Evolutionary conservation across 2,797 vertebrate genomes (phyloP).

Genomic region (Enteromius radiatus): DNA sequence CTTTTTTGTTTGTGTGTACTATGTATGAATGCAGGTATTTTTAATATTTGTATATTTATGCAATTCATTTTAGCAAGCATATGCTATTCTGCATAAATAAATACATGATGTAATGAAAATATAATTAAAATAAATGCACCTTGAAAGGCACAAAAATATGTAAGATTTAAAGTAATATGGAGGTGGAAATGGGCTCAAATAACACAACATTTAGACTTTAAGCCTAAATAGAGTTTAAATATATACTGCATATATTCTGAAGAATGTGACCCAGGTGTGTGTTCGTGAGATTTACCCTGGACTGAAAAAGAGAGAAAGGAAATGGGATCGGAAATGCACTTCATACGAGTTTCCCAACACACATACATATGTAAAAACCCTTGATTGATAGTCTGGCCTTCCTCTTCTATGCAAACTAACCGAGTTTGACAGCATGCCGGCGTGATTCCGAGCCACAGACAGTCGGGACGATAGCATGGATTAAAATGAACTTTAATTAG

Average conservation of each 20-base stretch:
- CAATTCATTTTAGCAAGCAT: not conserved
- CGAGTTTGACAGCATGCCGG: conserved; percentile 67
- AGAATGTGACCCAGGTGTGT: not conserved
- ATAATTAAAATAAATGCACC: not conserved
- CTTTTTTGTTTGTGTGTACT: not conserved
- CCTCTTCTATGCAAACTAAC: conserved; percentile 61
- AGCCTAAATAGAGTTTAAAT: not conserved
- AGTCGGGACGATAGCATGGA: conserved; percentile 74
- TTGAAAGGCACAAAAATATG: not conserved
- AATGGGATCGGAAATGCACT: not conserved
- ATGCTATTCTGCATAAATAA: not conserved
- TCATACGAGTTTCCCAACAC: conserved; percentile 13
- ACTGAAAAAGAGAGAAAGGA: not conserved
- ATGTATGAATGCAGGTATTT: not conserved
- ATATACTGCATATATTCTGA: not conserved
- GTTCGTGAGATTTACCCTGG: not conserved
- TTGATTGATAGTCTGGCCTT: conserved; percentile 68
- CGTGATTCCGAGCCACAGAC: conserved; percentile 65
- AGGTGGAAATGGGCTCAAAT: not conserved
- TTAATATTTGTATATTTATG: not conserved
- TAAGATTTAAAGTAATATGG: not conserved
- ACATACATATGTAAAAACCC: conserved; percentile 38
- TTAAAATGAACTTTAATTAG: conserved; percentile 85
- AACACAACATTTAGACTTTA: not conserved
- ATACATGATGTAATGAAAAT: not conserved